Base-by-base conservation (phyloP, 2,113 vertebrate species). In the Forbesichthys agassizii region DNA sequence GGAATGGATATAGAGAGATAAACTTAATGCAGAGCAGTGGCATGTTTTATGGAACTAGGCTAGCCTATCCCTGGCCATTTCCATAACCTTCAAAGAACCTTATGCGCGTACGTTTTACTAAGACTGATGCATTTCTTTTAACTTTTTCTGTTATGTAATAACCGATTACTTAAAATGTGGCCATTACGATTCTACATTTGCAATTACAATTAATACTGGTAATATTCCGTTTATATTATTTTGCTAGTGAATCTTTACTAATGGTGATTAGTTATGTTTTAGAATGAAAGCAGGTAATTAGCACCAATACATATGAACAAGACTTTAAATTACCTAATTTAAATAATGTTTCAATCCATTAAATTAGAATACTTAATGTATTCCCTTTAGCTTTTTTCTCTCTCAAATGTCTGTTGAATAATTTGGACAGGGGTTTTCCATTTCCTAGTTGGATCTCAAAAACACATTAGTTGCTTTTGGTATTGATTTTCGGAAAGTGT, bases 201-300 rank as follows among this genome's bases (percentile, higher is more conserved):
- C 42, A 27, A 9, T 1, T 1, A 48, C 57, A 74, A 77, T 75
- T 9, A 49, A 62, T 53, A 27, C 27, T 27, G 27, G 27, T 27
- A 58, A 70, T 63, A 61, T 74, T 61, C 55, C 42, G 33, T 48
- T 58, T n/a, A 64, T 68, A 71, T 69, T 60, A 33, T 60, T 73
- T 75, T 75, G 67, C 69, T 62, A 67, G 56, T 71, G 77, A 81
- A 80, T 61, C 74, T 68, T 75, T 57, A 67, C 73, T 84, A 87
- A 84, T 87, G 27, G 27, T 27, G 27, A 27, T 27, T 27, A 27
- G 2, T 86, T 79, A 73, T 70, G 64, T 56, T 77, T 80, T 61
- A 27, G 70, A 77, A 52, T 64, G 69, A 75, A 84, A 86, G 85
- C 75, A 82, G 70, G 69, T 69, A 75, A 85, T 84, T 85, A 84